These are phyloP conservation scores for Chunga burmeisteri DNA, from an alignment of 2,113 vertebrate genomes.

Conservation along the genomic window DNA sequence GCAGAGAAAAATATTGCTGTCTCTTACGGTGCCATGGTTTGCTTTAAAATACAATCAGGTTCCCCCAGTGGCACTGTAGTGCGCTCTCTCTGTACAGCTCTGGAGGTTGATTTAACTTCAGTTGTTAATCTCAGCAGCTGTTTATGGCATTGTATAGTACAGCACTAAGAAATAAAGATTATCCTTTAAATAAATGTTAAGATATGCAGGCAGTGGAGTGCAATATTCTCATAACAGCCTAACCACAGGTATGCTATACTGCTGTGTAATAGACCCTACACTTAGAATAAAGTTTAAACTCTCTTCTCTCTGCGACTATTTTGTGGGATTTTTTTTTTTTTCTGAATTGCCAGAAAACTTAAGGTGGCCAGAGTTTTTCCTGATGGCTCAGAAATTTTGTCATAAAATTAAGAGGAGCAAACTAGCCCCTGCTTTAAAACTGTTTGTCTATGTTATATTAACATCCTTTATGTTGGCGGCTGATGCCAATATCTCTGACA, in stretches of 20 bases:
- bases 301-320: not conserved
- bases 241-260: not conserved
- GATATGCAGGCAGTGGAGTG: not conserved
- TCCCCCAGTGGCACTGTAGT: not conserved
- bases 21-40: not conserved
- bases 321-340: not conserved
- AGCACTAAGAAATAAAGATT: constrained; percentile 17
- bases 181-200: constrained; percentile 38
- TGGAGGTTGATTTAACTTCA: constrained; percentile 18
- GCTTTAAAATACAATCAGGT: constrained; percentile 3
- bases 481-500: not conserved
- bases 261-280: not conserved
- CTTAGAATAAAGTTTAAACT: not conserved
- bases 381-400: not conserved
- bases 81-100: not conserved
- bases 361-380: not conserved
- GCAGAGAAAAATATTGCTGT: not conserved
- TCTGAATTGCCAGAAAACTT: not conserved
- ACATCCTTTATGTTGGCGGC: not conserved
- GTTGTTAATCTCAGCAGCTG: constrained; percentile 28
- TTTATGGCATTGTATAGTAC: not conserved
- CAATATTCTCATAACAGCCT: not conserved
- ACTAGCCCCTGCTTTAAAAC: not conserved
- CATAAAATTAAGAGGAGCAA: not conserved
- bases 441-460: not conserved